A percentile compares a stretch with the other conserved stretches of the same genome.
Conservation (phyloP, 30 jellyfish, hydroid and myxozoan genomes). For the Hydractinia echinata region DNA sequence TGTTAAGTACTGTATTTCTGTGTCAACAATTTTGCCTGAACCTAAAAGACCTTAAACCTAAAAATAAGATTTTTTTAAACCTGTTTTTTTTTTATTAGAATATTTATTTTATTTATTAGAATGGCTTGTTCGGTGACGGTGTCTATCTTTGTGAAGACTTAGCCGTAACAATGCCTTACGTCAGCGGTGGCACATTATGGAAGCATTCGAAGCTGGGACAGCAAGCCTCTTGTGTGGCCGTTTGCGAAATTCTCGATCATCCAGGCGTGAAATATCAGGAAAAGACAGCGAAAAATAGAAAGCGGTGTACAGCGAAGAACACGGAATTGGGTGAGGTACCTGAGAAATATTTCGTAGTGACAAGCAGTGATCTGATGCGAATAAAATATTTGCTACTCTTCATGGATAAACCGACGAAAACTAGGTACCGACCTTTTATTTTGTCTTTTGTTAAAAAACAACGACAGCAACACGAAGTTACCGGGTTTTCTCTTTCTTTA, state of each 20-base stretch:
- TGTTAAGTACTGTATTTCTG: too few species aligned
- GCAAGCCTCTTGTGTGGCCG: conserved; percentile 75
- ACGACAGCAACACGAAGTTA: too few species aligned
- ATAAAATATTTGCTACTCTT: conserved; percentile 56
- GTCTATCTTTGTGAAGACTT: conserved; percentile 72
- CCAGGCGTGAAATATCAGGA: conserved; percentile 77
- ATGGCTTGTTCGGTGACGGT: conserved; percentile 93
- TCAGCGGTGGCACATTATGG: conserved; percentile 65
- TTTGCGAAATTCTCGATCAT: conserved; percentile 82
- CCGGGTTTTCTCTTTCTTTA: background rate
- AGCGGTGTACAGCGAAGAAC: conserved; percentile 73
- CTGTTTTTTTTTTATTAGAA: too few species aligned
- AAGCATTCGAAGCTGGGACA: conserved; percentile 73
- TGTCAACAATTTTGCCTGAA: too few species aligned
- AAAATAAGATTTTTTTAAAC: too few species aligned
- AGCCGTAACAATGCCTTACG: conserved; percentile 84
- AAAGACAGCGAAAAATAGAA: conserved; percentile 16
- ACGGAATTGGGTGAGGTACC: conserved; percentile 94
- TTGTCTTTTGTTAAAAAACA: too few species aligned
- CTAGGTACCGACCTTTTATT: too few species aligned
- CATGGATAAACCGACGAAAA: conserved; percentile 8
- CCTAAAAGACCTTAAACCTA: too few species aligned
- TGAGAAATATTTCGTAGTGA: conserved; percentile 78
- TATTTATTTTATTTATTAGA: conserved; percentile 34
- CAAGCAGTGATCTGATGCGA: conserved; percentile 82